Base-by-base conservation (phyloP, 2,888 invertebrate genomes). In the Augiades crinisus region DNA sequence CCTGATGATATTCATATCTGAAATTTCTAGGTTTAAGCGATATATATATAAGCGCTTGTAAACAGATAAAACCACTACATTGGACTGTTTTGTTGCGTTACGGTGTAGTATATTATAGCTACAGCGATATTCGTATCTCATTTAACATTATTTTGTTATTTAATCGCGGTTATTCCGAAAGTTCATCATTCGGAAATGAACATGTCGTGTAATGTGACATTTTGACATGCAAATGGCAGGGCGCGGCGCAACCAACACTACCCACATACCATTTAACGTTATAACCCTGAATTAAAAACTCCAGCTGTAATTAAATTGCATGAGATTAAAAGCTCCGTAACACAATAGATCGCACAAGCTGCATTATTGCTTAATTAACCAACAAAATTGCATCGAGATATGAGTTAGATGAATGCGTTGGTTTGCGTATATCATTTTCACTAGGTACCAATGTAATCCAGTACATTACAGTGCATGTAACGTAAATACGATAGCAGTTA, bases 191-290 rank as follows among this genome's bases (percentile, higher is more conserved):
- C 72, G 78, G 74, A 81, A 81, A 81, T 77, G 74, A 78, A 72
- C 67, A 63, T 74, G 80, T 78, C 75, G 76, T 72, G 76, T 77
- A 75, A 70, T 69, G 68, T 70, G 60, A 64, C 67, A 74, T 76
- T 80, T 79, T 80, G 77, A 80, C 78, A 81, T 79, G 81, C 75
- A 78, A 79, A 78, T 79, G 72, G 63, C 67, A 67, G 60, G 63
- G 65, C 61, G 62, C 54, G 62, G 56, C 54, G 47, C 33, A 21
- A 16, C 13, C 31, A 40, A 33, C 31, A 12, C 47, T n/a, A n/a
- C 19, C 31, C 46, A 34, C 36, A 47, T 36, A 50, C 36, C 43
- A 30, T 30, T 21, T 33, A 27, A 34, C 43, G 10, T 22, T 36
- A 31, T 46, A 47, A 47, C 24, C 30, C 6, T 33, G 33, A 38